phyloP scores from a whole-genome alignment of 2,113 vertebrate species.

The Mormyrus iriodes region DNA sequence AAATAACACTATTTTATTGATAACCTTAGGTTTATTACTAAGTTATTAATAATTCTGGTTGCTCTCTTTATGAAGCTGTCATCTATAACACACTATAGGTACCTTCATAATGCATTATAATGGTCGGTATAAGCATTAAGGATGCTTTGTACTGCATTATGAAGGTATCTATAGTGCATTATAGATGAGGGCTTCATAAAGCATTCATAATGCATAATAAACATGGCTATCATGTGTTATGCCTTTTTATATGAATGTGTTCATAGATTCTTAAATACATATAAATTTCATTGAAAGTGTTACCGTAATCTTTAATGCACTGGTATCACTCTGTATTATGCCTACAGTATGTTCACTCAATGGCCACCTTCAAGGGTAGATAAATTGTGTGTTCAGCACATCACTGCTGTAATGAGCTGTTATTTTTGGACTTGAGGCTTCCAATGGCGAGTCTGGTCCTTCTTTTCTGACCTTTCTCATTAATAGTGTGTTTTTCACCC shows the following conservation, averaged over 20 bases:
- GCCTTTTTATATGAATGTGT: no score
- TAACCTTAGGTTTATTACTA: background rate
- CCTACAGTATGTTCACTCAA: no score
- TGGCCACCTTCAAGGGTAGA: background rate
- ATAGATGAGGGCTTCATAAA: no score
- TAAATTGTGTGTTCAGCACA: background rate
- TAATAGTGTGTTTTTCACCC: background rate
- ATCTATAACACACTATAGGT: no score
- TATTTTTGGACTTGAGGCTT: background rate
- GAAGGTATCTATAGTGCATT: no score
- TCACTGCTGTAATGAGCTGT: background rate
- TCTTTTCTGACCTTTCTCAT: background rate
- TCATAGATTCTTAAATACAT: background rate
- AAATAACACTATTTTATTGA: background rate
- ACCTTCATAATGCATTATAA: background rate
- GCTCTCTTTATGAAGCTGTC: background rate
- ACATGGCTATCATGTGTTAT: no score
- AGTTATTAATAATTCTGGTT: background rate
- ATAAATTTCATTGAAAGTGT: no score
- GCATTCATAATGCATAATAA: no score
- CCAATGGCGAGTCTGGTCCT: background rate
- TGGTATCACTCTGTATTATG: no score
- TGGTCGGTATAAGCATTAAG: background rate
- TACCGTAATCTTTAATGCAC: no score
- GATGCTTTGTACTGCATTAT: no score